These are phyloP conservation scores for Drosophila subpulchrella DNA, from an alignment of 1,140 invertebrate genomes.

Conservation along the genomic window DNA sequence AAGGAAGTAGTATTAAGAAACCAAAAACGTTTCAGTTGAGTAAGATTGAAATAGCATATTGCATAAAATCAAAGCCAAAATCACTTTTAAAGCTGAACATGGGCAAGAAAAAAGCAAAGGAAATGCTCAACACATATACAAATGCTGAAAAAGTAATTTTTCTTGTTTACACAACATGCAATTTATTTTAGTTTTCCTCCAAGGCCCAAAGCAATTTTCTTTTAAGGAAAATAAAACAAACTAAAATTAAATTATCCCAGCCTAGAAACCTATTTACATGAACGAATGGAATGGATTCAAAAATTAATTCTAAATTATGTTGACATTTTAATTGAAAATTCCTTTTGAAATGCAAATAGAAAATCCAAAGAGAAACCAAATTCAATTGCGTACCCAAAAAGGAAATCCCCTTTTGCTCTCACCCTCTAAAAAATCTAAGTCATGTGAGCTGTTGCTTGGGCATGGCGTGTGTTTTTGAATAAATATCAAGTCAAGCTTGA, in stretches of 20 bases:
- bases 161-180: not conserved
- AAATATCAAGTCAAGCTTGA: slow-evolving; percentile 64
- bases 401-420: slow-evolving; percentile 38
- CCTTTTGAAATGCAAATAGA: slow-evolving; percentile 64
- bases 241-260: slow-evolving; percentile 35
- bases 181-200: not conserved
- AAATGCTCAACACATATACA: not conserved
- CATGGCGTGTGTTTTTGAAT: slow-evolving; percentile 26
- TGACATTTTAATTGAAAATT: slow-evolving; percentile 71
- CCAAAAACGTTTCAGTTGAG: not conserved
- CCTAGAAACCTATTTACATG: slow-evolving; percentile 26
- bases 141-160: not conserved
- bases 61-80: not conserved
- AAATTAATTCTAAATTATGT: slow-evolving; percentile 51
- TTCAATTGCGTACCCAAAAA: slow-evolving; percentile 61
- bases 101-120: not conserved
- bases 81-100: not conserved
- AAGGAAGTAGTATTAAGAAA: not conserved
- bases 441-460: slow-evolving; percentile 22
- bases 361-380: slow-evolving; percentile 50
- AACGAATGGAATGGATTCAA: slow-evolving; percentile 18
- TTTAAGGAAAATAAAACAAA: slow-evolving; percentile 1
- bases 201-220: not conserved
- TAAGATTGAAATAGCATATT: not conserved
- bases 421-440: slow-evolving; percentile 24